Conservation (phyloP, 2,888 invertebrate species). For the Amphiduros pacificus region DNA sequence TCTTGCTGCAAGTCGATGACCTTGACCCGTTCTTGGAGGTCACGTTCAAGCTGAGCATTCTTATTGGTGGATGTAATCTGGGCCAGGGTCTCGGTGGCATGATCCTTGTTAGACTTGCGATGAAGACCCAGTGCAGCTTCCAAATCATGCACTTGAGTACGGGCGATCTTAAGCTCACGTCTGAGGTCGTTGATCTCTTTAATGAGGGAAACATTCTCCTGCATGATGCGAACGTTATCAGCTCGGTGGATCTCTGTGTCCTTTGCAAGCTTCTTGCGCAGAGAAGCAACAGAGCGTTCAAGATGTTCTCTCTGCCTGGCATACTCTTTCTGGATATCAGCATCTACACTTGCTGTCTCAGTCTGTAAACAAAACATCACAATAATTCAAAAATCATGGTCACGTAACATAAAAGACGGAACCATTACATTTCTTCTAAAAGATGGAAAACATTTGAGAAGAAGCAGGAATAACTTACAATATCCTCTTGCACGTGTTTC, state of each 20-base stretch:
- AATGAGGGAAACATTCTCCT: constrained; percentile 77
- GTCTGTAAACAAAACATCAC: constrained; percentile 32
- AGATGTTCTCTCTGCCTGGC: constrained; percentile 78
- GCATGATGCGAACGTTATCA: constrained; percentile 70
- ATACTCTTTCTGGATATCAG: constrained; percentile 62
- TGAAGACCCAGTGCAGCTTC: constrained; percentile 65
- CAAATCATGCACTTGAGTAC: constrained; percentile 72
- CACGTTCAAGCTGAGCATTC: constrained; percentile 66
- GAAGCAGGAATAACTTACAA: no score
- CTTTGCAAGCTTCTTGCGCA: constrained; percentile 62
- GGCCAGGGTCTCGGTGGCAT: constrained; percentile 36
- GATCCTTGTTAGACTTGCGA: constrained; percentile 47
- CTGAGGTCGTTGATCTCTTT: constrained; percentile 78
- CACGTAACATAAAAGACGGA: no score
- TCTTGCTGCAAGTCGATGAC: constrained; percentile 61
- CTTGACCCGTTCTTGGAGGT: constrained; percentile 65
- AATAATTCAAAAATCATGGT: no score
- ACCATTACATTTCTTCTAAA: no score
- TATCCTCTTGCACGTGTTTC: constrained; percentile 60
- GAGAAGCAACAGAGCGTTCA: constrained; percentile 68
- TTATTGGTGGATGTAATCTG: constrained; percentile 62
- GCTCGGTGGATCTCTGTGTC: constrained; percentile 61
- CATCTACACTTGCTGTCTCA: constrained; percentile 59
- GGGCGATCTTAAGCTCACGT: constrained; percentile 70
- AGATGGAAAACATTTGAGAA: no score